Percentiles rank a stretch among this genome's conserved stretches.
Evolutionary conservation across 2,113 vertebrate species (phyloP).

Genomic region (Psilopogon haemacephalus): DNA sequence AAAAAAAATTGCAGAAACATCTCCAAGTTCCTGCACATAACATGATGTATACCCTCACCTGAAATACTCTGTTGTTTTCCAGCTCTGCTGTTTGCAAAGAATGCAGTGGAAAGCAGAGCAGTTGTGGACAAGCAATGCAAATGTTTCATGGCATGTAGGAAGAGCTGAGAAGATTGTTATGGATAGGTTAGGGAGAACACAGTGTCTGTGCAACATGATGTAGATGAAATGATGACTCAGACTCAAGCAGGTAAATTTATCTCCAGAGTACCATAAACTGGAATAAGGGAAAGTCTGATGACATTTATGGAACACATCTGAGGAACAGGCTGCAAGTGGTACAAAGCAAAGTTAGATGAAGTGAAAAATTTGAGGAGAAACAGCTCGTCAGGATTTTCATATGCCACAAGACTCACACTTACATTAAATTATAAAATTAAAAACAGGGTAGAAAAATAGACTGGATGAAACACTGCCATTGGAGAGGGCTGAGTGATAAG

Average conservation of each 20-base stretch:
- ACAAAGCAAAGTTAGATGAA: slow-evolving; percentile 3
- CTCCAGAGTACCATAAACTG: neutral
- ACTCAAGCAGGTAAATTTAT: slow-evolving; percentile 8
- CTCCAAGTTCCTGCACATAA: neutral
- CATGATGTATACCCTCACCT: neutral
- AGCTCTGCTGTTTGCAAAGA: neutral
- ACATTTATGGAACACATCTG: neutral
- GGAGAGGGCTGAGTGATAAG: too few relatives aligned
- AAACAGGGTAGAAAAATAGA: neutral
- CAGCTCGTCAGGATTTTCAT: neutral
- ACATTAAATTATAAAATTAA: neutral
- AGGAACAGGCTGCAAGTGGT: neutral
- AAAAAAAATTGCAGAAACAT: neutral
- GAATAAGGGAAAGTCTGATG: neutral
- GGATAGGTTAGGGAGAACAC: neutral
- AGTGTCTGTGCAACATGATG: neutral
- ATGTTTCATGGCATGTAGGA: neutral
- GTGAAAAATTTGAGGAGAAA: neutral
- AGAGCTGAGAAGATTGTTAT: neutral
- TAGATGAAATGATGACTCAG: slow-evolving; percentile 38
- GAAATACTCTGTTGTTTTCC: neutral
- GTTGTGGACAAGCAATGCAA: neutral
- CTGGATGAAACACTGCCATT: too few relatives aligned
- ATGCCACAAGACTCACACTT: neutral
- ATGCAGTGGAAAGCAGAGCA: neutral